phyloP scores from a whole-genome alignment of 2,797 vertebrate species.

The Callimico goeldii region DNA sequence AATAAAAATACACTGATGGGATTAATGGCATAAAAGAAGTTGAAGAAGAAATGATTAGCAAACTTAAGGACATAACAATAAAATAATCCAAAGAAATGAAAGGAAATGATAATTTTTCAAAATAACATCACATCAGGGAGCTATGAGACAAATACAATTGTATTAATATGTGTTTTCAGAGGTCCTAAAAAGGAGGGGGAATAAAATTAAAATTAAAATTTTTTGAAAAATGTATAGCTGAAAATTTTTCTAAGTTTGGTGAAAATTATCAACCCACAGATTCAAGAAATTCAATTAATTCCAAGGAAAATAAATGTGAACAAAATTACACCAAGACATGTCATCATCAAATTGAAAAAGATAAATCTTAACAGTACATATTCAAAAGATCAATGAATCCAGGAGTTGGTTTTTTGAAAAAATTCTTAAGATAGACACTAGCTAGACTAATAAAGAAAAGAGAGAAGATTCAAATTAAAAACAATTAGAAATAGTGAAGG shows the following conservation, averaged over 20 bases:
- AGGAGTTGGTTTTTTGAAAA: too few relatives aligned
- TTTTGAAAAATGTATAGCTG: neutral
- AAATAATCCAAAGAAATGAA: neutral
- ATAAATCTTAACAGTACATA: neutral
- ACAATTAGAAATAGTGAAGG: too few relatives aligned
- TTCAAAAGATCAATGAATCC: neutral
- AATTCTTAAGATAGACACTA: too few relatives aligned
- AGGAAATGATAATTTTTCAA: neutral
- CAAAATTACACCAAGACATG: conserved; percentile 22
- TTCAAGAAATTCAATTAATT: neutral
- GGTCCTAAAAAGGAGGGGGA: neutral
- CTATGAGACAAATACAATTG: neutral
- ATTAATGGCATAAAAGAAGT: neutral
- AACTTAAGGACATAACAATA: neutral
- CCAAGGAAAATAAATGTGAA: neutral
- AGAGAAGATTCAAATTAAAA: too few relatives aligned
- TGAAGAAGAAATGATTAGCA: neutral
- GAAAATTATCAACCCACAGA: neutral
- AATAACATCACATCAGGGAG: neutral
- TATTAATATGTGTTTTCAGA: neutral
- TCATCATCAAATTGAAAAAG: neutral
- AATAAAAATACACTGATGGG: neutral
- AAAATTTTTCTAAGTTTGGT: conserved; percentile 35
- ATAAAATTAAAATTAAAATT: neutral
- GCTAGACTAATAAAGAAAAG: too few relatives aligned